A percentile compares a stretch with the other conserved stretches of the same genome.
Evolutionary conservation across 64 coral and sea anemone genomes (phyloP).

Genomic region (Hydrozoanthus tunicans): DNA sequence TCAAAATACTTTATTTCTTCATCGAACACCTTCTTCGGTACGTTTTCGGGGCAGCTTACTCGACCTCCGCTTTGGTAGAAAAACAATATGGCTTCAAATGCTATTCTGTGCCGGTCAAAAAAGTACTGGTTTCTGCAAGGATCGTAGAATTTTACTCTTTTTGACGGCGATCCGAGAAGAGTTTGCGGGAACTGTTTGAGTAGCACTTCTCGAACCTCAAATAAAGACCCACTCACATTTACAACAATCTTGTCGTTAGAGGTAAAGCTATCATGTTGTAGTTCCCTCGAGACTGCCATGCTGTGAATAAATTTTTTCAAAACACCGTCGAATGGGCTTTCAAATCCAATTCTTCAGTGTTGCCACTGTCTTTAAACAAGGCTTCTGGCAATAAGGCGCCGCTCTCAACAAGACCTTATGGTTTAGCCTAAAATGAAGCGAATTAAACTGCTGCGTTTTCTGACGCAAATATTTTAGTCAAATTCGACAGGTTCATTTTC

Average conservation of each 20-base stretch:
- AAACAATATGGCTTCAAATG: constrained; percentile 89
- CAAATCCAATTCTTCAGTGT: background rate
- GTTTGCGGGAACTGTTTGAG: constrained; percentile 76
- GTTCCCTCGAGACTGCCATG: constrained; percentile 1
- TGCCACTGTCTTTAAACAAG: background rate
- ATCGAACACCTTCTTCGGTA: constrained; percentile 80
- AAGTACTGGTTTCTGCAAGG: constrained; percentile 70
- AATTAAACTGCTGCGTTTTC: background rate
- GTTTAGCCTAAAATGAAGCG: background rate
- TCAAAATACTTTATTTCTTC: constrained; percentile 94
- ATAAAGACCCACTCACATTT: constrained; percentile 88
- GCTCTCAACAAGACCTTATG: background rate
- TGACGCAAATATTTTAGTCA: constrained; percentile 28
- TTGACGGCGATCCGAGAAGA: constrained; percentile 70
- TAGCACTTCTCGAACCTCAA: constrained; percentile 61
- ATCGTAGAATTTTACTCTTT: constrained; percentile 77
- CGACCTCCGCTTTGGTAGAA: constrained; percentile 92
- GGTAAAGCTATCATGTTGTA: constrained; percentile 18
- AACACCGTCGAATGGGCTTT: background rate
- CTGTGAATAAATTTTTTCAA: background rate
- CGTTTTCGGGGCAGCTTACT: constrained; percentile 81
- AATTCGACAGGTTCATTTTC: background rate
- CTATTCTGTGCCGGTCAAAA: constrained; percentile 85
- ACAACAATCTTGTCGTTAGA: constrained; percentile 44
- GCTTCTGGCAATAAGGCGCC: background rate